Evolutionary conservation across 2,888 invertebrate species (phyloP), one percentile per base, ranked within the genome.

Genomic region (Pristionchus fissidentatus): DNA sequence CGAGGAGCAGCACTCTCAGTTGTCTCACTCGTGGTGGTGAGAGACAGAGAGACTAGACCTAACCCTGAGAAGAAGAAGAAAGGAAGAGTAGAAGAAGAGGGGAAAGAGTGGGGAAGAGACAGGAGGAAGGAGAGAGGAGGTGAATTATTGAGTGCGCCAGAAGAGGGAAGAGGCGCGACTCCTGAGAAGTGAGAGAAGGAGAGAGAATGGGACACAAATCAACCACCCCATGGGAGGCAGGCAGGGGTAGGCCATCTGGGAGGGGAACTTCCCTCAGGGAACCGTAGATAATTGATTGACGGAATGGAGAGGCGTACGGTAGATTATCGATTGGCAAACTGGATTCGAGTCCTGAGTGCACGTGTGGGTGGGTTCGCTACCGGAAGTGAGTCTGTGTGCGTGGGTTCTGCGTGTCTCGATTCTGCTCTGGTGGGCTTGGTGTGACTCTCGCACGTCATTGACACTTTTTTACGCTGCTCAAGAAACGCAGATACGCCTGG

Each of bases 61-160:
- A 26, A 15, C 26, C 41, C 22, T 29, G 41, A 43, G 73, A 43
- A 46, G 46, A 22, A 43, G 19, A 35, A 73, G 73, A 26, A 46
- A 26, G 38, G 70, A 10, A n/a, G 70, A 43, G 19, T 13, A 80
- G 81, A 29, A 43, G 60, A 62, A 43, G 57, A 46, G 38, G 29
- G 29, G 15, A 62, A 22, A 35, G 29, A 35, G 38, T 7, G 75
- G 32, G 29, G 75, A 26, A 22, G 38, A 26, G 38, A 35, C 22
- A 29, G 32, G 29, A 73, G 41, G 75, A 32, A 35, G 19, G 22
- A 32, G 32, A 57, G 38, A 79, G 52, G 79, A 55, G 57, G 55
- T 73, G 73, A 73, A 66, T 66, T 66, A 38, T 38, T 38, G 66
- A 66, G 66, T 66, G 38, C 29, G 66, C 2, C 5, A 35, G 13